phyloP scores from a whole-genome alignment of 2,888 invertebrate genomes.

The Drosophila cyrtoloma region DNA sequence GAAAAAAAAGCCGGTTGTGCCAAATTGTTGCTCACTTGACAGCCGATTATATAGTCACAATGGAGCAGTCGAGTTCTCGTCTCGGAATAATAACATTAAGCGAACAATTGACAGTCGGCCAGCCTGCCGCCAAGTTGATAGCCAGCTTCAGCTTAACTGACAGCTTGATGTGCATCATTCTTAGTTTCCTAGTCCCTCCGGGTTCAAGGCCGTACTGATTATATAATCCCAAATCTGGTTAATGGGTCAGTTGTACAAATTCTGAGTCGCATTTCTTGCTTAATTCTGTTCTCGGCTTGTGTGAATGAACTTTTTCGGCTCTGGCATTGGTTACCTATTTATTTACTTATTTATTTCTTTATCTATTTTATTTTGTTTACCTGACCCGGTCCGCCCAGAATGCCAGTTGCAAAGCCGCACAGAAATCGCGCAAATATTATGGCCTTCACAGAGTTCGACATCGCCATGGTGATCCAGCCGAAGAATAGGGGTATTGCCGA shows the following conservation, averaged over 20 bases:
- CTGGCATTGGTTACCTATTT: slow-evolving; percentile 15
- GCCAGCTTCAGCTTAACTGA: slow-evolving; percentile 24
- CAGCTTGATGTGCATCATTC: slow-evolving; percentile 33
- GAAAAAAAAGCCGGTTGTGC: slow-evolving; percentile 23
- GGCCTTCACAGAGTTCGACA: slow-evolving; percentile 87
- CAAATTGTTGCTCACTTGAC: slow-evolving; percentile 56
- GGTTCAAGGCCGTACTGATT: slow-evolving; percentile 57
- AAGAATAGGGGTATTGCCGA: slow-evolving; percentile 88
- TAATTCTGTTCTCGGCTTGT: not conserved
- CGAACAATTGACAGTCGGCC: slow-evolving; percentile 62
- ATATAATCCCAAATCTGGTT: slow-evolving; percentile 57
- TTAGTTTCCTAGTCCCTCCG: slow-evolving; percentile 11
- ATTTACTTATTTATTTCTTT: not conserved
- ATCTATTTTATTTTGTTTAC: slow-evolving; percentile 85
- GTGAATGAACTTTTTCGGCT: slow-evolving; percentile 53
- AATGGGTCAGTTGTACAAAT: slow-evolving; percentile 64
- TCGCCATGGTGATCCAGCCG: slow-evolving; percentile 90
- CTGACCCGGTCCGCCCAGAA: slow-evolving; percentile 91
- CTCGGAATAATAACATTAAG: slow-evolving; percentile 59
- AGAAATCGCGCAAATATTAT: slow-evolving; percentile 89
- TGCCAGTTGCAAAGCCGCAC: slow-evolving; percentile 90
- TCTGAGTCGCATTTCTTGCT: not conserved
- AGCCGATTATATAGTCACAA: slow-evolving; percentile 56
- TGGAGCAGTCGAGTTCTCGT: slow-evolving; percentile 20
- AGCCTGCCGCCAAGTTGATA: slow-evolving; percentile 31